Base-by-base conservation (phyloP, 2,797 vertebrate species). In the Diglossa cyanea region DNA sequence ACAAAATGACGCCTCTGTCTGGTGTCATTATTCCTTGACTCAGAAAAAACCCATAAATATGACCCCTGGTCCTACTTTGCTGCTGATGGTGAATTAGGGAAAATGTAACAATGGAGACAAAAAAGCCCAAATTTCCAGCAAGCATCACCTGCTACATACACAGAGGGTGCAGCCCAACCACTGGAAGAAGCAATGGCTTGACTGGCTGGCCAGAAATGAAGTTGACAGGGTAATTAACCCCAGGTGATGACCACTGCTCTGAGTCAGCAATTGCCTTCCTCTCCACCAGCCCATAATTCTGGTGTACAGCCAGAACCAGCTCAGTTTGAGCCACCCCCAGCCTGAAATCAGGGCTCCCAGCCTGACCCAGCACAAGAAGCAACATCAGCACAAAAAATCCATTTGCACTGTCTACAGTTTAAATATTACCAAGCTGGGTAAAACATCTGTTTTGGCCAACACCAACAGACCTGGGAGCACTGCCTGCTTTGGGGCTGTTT, bases 141-240 rank as follows among this genome's bases (percentile, higher is more conserved):
- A 25, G 21, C 3, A 16, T 31, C 40, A 40, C 16, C 37, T 75
- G 18, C 54, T 75, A 17, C 44, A 9, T 28, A 25, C 58, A 47
- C 42, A 75, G 47, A 87, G 3, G 11, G 3, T 19, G 35, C 24
- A 74, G 28, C 39, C 6, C 25, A 61, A 25, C 3, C 33, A 30
- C 31, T 21, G 28, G 66, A 47, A 72, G 63, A 78, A 16, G 20
- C 9, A 35, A 13, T 0, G 1, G 28, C 31, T 66, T 77, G 55
- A 33, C 13, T 19, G 6, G 17, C 14, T 35, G 47, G 25, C 3
- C 54, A 91, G 44, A 83, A 86, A 71, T n/a, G 9, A 66, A 53
- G 26, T 19, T 0, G 0, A 40, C 25, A 51, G 3, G 2, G 8
- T 47, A 47, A 44, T 9, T n/a, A 57, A n/a, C 5, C 18, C 13